Conservation (phyloP, 2,888 invertebrate species). For the Hofmannophila pseudospretella region DNA sequence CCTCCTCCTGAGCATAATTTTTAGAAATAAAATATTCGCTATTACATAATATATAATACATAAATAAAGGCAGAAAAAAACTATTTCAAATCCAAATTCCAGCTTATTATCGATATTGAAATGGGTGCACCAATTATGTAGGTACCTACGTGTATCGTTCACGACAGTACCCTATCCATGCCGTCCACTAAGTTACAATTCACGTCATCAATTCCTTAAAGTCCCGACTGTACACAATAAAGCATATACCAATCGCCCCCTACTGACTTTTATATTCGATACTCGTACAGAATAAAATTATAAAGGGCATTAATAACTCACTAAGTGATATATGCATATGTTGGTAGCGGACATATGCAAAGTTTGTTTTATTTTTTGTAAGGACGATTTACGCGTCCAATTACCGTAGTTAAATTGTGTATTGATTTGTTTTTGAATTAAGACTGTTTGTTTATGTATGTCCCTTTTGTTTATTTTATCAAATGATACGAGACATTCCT, state of each 20-base stretch:
- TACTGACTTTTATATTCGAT: constrained; percentile 70
- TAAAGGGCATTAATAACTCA: constrained; percentile 64
- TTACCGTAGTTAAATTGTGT: constrained; percentile 25
- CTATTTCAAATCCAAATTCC: too few relatives aligned
- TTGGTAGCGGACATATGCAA: constrained; percentile 48
- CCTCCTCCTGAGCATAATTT: too few relatives aligned
- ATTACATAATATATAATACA: too few relatives aligned
- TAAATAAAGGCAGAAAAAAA: too few relatives aligned
- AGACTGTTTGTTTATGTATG: constrained; percentile 5
- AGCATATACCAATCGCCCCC: constrained; percentile 54
- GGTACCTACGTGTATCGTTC: too few relatives aligned
- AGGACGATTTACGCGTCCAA: constrained; percentile 44
- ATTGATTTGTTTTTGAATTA: constrained; percentile 9
- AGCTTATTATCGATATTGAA: too few relatives aligned
- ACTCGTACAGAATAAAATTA: constrained; percentile 67
- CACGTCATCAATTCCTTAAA: constrained; percentile 43
- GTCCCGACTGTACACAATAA: constrained; percentile 42
- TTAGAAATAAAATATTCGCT: too few relatives aligned
- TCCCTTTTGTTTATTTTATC: background rate
- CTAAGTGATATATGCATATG: constrained; percentile 53
- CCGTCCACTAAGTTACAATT: constrained; percentile 28
- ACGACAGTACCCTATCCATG: constrained; percentile 16
- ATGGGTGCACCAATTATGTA: too few relatives aligned
- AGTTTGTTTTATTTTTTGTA: constrained; percentile 27
- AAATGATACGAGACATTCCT: too few relatives aligned